Evolutionary conservation across 2,888 invertebrate species (phyloP), one percentile per base, ranked within the genome.

Genomic region (Conistra vaccinii): DNA sequence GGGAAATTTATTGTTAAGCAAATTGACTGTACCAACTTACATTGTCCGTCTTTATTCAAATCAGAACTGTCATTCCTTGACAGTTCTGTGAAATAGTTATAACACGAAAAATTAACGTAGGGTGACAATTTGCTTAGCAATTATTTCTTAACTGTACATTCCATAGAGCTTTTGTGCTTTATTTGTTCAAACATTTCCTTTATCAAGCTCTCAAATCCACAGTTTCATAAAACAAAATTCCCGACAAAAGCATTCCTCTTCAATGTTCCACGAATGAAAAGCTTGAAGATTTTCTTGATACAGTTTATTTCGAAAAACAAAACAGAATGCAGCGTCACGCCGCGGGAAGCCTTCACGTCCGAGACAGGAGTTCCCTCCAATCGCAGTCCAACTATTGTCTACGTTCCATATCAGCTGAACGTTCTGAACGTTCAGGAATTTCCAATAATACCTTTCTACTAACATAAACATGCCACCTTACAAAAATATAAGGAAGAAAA

Each of bases 341-440:
- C 87, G 86, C 82, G 88, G 92, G 91, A 88, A 88, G 91, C 90
- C 87, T 90, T 88, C 93, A 93, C 93, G 93, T 93, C 90, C 91
- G 88, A 91, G 80, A 84, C 90, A 89, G 86, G 89, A 91, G 89
- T 90, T 90, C 87, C 89, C 91, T 90, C 90, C 94, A 95, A 96
- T 96, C 95, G 93, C 92, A 91, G 93, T 90, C 87, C 86, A 91
- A 93, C 94, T 93, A 93, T 92, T 93, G 91, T 89, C 91, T 92
- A 91, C 92, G 92, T 93, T 92, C 92, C 91, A 94, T 94, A 93
- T 93, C 94, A 92, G 87, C 89, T 88, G 89, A 92, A 91, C 92
- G 92, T 91, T 94, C 87, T 88, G 87, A 91, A 94, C 94, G 94
- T 93, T 93, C 92, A 93, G 93, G 95, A 95, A 96, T 96, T 96